phyloP scores from a whole-genome alignment of 2,113 vertebrate genomes.

The Corvus moneduloides region DNA sequence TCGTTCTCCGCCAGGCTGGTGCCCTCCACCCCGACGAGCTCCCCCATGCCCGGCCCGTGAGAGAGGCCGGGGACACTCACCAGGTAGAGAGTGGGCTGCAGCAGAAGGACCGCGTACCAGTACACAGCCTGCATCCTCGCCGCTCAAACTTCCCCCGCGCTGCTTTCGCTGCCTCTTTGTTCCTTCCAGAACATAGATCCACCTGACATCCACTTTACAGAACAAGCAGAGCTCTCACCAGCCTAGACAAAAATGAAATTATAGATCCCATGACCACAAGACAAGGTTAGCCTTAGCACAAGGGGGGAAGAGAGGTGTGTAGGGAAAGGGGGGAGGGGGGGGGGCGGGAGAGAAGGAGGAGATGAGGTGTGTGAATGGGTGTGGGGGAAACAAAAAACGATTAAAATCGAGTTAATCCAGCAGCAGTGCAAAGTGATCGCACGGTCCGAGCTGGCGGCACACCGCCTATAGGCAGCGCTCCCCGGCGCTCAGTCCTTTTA shows the following conservation, averaged over 20 bases:
- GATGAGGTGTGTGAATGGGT: not conserved
- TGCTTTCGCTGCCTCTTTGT: slow-evolving; percentile 82
- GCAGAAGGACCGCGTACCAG: slow-evolving; percentile 91
- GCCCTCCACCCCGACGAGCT: not conserved
- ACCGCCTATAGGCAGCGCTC: not conserved
- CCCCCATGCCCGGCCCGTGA: not conserved
- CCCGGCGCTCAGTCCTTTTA: not conserved
- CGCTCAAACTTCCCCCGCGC: slow-evolving; percentile 88
- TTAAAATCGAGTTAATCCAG: slow-evolving; percentile 81
- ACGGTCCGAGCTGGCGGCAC: slow-evolving; percentile 41
- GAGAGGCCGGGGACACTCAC: slow-evolving; percentile 77
- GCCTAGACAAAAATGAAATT: slow-evolving; percentile 83
- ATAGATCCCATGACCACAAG: slow-evolving; percentile 86
- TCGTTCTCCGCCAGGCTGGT: not conserved
- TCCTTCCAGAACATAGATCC: slow-evolving; percentile 93
- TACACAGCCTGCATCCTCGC: slow-evolving; percentile 92
- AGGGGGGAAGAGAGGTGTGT: slow-evolving; percentile 30
- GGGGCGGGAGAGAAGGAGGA: slow-evolving; percentile 12
- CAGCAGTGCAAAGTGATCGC: slow-evolving; percentile 18
- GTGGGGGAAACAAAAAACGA: slow-evolving; percentile 26
- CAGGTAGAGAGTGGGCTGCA: slow-evolving; percentile 88
- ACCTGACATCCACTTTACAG: slow-evolving; percentile 87
- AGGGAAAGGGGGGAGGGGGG: not conserved
- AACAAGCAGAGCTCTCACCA: slow-evolving; percentile 80
- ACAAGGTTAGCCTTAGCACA: slow-evolving; percentile 75